Evolutionary conservation across 1,140 invertebrate genomes (phyloP).

Genomic region (Papilio machaon): DNA sequence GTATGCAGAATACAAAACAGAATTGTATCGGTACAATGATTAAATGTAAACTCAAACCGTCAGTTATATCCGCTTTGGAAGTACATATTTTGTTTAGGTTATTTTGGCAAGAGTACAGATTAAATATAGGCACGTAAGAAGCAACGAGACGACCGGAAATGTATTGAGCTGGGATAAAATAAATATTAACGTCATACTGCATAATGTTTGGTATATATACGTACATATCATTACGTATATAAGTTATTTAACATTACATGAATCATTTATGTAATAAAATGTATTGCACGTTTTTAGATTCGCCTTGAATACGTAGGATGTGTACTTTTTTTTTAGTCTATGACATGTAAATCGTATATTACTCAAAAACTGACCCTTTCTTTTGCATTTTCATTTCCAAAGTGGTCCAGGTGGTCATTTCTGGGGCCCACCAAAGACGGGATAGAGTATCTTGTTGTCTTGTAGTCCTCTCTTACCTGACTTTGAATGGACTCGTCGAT

Average conservation of each 20-base stretch:
- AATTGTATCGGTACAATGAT: background rate
- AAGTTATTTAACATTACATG: background rate
- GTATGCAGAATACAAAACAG: background rate
- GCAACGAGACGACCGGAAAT: background rate
- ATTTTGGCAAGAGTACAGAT: constrained; percentile 15
- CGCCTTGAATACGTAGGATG: background rate
- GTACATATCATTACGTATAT: background rate
- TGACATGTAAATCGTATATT: background rate
- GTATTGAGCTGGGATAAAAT: background rate
- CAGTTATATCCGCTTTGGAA: background rate
- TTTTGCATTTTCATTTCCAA: background rate
- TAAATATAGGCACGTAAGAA: background rate
- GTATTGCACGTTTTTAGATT: background rate
- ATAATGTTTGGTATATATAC: background rate
- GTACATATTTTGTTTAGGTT: constrained; percentile 1
- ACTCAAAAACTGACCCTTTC: background rate
- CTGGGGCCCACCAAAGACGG: no score
- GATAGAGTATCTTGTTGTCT: no score
- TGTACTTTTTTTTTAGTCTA: background rate
- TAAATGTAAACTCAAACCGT: background rate
- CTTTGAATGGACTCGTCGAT: constrained; percentile 70
- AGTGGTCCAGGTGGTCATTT: no score
- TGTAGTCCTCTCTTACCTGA: constrained; percentile 58
- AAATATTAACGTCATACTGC: background rate
- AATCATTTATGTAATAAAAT: constrained; percentile 4